phyloP scores from a whole-genome alignment of 1,140 invertebrate genomes.

The Trachymyrmex septentrionalis region DNA sequence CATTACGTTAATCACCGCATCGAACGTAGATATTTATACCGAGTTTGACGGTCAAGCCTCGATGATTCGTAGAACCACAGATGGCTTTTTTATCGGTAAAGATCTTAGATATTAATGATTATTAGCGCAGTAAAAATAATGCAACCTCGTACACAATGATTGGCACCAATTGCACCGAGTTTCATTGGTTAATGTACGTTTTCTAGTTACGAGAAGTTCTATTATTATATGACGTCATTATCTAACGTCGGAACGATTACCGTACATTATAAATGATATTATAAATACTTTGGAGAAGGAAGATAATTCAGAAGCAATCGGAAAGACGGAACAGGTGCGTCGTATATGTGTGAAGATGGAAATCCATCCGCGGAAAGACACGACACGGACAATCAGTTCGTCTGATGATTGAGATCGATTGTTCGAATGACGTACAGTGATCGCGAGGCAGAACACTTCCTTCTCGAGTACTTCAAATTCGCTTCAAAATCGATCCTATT shows the following conservation, averaged over 20 bases:
- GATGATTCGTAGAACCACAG: background rate
- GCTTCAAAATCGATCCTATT: background rate
- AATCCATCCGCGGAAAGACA: constrained; percentile 15
- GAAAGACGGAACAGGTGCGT: constrained; percentile 28
- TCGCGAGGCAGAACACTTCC: background rate
- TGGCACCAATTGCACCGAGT: constrained; percentile 2
- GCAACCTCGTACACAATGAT: background rate
- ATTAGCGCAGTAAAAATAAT: constrained; percentile 15
- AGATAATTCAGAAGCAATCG: constrained; percentile 8
- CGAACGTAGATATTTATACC: background rate
- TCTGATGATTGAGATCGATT: constrained; percentile 30
- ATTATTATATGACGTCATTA: background rate
- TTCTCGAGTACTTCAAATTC: constrained; percentile 14
- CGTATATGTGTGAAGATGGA: background rate
- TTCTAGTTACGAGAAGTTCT: background rate
- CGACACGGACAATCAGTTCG: constrained; percentile 6
- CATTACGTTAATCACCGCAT: background rate
- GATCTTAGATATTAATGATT: constrained; percentile 5
- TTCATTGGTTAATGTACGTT: background rate
- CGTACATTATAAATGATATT: background rate
- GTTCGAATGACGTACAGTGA: constrained; percentile 16
- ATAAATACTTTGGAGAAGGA: background rate
- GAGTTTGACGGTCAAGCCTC: background rate
- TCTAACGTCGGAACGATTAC: background rate
- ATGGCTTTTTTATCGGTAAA: background rate